Conservation (phyloP, 2,797 vertebrate species). For the Crenichthys baileyi region DNA sequence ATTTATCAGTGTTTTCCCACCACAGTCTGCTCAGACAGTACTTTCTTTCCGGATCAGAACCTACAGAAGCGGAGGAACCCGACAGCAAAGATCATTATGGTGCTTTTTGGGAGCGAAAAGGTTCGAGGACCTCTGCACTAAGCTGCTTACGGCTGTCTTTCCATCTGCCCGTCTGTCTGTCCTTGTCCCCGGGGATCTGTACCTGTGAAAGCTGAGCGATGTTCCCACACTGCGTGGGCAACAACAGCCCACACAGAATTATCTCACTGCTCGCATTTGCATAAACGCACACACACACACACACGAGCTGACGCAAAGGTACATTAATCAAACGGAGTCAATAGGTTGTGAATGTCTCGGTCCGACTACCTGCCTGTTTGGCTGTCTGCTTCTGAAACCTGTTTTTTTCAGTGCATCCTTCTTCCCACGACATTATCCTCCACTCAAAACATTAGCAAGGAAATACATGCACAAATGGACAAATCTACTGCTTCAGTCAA, state of each 20-base stretch:
- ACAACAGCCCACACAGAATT: conserved; percentile 57
- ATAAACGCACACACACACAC: conserved; percentile 40
- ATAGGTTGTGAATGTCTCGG: conserved; percentile 45
- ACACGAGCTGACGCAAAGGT: conserved; percentile 22
- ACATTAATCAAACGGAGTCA: conserved; percentile 36
- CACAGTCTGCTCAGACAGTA: conserved; percentile 7
- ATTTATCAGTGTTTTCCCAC: conserved; percentile 16
- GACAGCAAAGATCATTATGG: conserved; percentile 52
- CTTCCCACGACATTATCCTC: conserved; percentile 14
- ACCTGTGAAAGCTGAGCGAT: conserved; percentile 69
- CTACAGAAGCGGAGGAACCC: conserved; percentile 39
- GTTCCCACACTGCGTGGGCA: conserved; percentile 68
- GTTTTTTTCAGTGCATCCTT: conserved; percentile 40
- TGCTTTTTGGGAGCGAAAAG: conserved; percentile 37
- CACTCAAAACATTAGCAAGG: conserved; percentile 32
- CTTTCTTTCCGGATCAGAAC: conserved; percentile 41
- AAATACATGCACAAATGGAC: conserved; percentile 49
- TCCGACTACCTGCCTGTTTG: conserved; percentile 34
- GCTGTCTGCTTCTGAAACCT: conserved; percentile 40
- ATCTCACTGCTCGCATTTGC: conserved; percentile 60
- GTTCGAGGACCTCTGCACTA: conserved; percentile 61
- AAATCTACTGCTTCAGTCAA: not conserved
- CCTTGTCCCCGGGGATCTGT: conserved; percentile 62
- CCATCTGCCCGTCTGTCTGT: conserved; percentile 62
- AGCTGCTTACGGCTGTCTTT: conserved; percentile 61